Evolutionary conservation across 2,888 invertebrate species (phyloP), one percentile per base, ranked within the genome.

Genomic region (Margaritifera margaritifera): DNA sequence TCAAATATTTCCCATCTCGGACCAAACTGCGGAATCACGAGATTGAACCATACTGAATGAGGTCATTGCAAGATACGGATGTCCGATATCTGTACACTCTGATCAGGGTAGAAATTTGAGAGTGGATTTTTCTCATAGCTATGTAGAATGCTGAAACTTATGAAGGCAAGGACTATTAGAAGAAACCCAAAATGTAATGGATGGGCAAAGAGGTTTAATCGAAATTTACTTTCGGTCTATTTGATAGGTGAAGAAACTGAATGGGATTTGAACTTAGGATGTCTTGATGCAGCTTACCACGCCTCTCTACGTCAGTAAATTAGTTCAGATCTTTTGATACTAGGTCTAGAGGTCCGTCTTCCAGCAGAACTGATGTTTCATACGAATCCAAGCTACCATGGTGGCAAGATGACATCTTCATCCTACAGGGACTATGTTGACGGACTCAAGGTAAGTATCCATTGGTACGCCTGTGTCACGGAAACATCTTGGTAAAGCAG

Each of bases 181-280:
- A 53, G 71, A 52, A 70, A 76, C 27, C 76, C 78, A 4, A 61
- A 67, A 54, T 56, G 72, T n/a, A 78, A 78, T 64, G 74, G 74
- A 20, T 70, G 66, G 27, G 65, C 53, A 25, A 73, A 74, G 54
- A 42, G 71, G 22, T 74, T 74, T 22, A 77, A 79, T 59, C n/a
- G 65, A 18, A 74, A 70, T 6, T 27, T 76, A 69, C 56, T 77
- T 3, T 68, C 71, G 53, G 68, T 70, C 18, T 75, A 75, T 59
- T 50, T 75, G 2, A 50, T 42, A 50, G 74, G 66, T 6, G 69
- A 75, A 52, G 75, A 79, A 54, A 63, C 64, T 15, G 68, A 69
- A 6, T 79, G 79, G 76, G 78, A 76, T 57, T 18, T 68, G n/a
- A 64, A 76, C 60, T 57, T 78, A 19, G 61, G 69, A 15, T 42